These are phyloP conservation scores for Stomatorhinus walkeri DNA, from an alignment of 2,797 vertebrate genomes.

Conservation along the genomic window DNA sequence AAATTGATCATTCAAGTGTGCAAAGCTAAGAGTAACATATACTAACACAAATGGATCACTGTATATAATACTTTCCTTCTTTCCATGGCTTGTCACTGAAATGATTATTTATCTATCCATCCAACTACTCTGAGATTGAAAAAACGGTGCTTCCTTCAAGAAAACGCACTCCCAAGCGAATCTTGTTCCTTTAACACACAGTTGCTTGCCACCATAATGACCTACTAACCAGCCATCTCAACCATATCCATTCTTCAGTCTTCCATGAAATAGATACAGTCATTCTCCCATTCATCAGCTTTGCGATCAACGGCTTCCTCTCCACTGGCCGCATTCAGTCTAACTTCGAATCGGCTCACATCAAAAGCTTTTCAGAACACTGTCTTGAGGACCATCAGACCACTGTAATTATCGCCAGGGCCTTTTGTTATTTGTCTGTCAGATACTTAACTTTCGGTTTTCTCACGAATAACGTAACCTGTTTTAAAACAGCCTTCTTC, in stretches of 20 bases:
- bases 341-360: not conserved
- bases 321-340: not conserved
- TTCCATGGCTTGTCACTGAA: not conserved
- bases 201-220: not conserved
- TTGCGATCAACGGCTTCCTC: not conserved
- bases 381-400: not conserved
- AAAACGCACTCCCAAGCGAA: not conserved
- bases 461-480: not conserved
- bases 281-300: constrained; percentile 3
- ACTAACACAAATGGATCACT: not conserved
- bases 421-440: not conserved
- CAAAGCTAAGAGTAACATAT: not conserved
- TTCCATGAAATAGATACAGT: not conserved
- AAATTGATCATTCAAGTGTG: not conserved
- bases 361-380: constrained; percentile 4
- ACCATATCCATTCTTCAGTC: not conserved
- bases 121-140: not conserved
- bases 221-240: not conserved
- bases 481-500: not conserved
- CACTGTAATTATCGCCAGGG: not conserved
- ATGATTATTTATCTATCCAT: not conserved
- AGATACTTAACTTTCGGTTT: not conserved
- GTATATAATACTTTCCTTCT: not conserved
- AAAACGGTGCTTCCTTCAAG: not conserved
- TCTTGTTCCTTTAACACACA: not conserved